Base-by-base conservation (phyloP, 1,140 invertebrate species). In the Drosophila ercepeae region DNA sequence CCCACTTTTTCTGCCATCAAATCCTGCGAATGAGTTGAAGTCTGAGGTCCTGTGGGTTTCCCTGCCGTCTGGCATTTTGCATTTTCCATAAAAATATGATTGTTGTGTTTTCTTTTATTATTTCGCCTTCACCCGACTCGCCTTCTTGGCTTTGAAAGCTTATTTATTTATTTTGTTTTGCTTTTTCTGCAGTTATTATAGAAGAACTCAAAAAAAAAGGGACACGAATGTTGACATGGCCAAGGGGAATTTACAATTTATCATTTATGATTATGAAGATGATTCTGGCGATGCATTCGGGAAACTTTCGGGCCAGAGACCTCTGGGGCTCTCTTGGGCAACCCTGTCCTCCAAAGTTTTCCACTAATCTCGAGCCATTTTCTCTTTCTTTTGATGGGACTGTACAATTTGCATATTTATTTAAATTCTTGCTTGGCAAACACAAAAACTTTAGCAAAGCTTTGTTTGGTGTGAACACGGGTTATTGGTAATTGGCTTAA, bases 51-150 rank as follows among this genome's bases (percentile, higher is more conserved):
- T 49, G 45, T 55, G 50, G 52, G 36, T 32, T 51, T 65, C 52
- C 60, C 53, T 61, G 60, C 49, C 55, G 61, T 50, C 51, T 68
- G 61, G 16, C 42, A 21, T 50, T 65, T 64, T 69, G 54, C 78
- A 82, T 82, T 82, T 76, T 63, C 78, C 78, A 77, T 82, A 82
- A 77, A 82, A 82, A 82, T 82, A 82, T 82, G 73, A 82, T 82
- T 77, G 78, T 82, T 77, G 69, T 82, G 63, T 77, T 82, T 74
- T 65, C 73, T 73, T 73, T 74, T 70, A 69, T 70, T 74, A 81
- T 67, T 72, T 78, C 69, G 75, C 52, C 70, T 70, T 69, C 68
- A 53, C 50, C 67, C 59, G 58, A 44, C 44, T 48, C 34, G 32
- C 21, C 23, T 7, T 42, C 29, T 39, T 39, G 14, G 34, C 3